Evolutionary conservation across 1,140 invertebrate species (phyloP), one percentile per base, ranked within the genome.

Genomic region (Drosophila funebris): DNA sequence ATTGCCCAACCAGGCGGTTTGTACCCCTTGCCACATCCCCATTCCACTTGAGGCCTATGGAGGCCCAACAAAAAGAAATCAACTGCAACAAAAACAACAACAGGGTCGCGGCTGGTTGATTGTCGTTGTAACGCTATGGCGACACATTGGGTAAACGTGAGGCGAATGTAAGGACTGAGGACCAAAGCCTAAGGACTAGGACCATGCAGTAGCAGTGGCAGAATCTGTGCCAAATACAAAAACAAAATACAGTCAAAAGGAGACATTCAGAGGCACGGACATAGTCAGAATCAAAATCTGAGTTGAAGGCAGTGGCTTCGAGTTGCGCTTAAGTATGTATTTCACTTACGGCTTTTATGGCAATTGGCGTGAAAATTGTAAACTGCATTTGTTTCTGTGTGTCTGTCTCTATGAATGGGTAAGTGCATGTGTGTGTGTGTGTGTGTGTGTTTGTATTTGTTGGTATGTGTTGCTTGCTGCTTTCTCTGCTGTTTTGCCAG

Each of bases 311-410:
- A 13, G 41, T 74, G 68, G 82, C 24, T 36, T 31, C 56, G 48
- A 16, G 71, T 43, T 87, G 74, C 83, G 88, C 76, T 87, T 82
- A 72, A 87, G 74, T 87, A 73, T 88, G 83, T 87, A 76, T 88
- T 88, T 87, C 82, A 87, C 82, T 87, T 87, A 87, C 83, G 66
- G 82, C 82, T 88, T 88, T 85, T 81, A 85, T 88, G 74, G 74
- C 82, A 87, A 87, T 88, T 87, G 82, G 82, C 78, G 82, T 87
- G 82, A 87, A 87, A 87, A 88, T 87, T 87, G 82, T 85, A 88
- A 78, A 83, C 81, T 87, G 82, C 83, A 87, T 87, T 85, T 78
- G 78, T 69, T 18, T 43, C 27, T 39, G 48, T 53, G 14, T 14
- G 11, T 4, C 53, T 36, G 8, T 53, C 1, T 46, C 9, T 39